Evolutionary conservation across 2,888 invertebrate genomes (phyloP).

Genomic region (Zonitis immaculata): DNA sequence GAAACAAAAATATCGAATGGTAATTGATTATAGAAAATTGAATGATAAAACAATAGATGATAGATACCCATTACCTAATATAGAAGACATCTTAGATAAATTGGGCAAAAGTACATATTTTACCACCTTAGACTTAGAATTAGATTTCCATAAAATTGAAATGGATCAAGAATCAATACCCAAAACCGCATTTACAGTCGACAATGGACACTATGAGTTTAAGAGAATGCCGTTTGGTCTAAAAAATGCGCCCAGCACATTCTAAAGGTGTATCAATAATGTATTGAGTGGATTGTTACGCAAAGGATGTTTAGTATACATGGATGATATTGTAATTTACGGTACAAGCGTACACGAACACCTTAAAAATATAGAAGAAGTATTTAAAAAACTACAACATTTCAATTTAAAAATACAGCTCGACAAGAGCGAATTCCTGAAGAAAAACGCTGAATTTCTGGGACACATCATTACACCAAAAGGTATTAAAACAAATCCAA

Average conservation of each 20-base stretch:
- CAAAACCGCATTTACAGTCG: constrained; percentile 30
- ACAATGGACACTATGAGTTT: constrained; percentile 29
- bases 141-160: constrained; percentile 2
- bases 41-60: constrained; percentile 17
- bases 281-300: constrained; percentile 24
- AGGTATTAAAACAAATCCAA: neutral
- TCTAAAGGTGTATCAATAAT: constrained; percentile 32
- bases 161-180: constrained; percentile 22
- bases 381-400: neutral
- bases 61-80: constrained; percentile 34
- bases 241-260: constrained; percentile 27
- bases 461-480: neutral
- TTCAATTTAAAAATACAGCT: neutral
- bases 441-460: neutral
- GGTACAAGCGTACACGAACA: constrained; percentile 30
- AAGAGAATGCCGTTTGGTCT: constrained; percentile 27
- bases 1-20: neutral
- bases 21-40: neutral
- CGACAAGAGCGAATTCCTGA: neutral
- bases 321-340: constrained; percentile 35
- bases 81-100: constrained; percentile 36
- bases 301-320: constrained; percentile 28
- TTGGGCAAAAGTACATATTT: constrained; percentile 32
- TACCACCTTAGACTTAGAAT: constrained; percentile 29
- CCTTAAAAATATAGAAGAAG: constrained; percentile 4